Evolutionary conservation across 2,113 vertebrate species (phyloP).

Genomic region (Rissa tridactyla): DNA sequence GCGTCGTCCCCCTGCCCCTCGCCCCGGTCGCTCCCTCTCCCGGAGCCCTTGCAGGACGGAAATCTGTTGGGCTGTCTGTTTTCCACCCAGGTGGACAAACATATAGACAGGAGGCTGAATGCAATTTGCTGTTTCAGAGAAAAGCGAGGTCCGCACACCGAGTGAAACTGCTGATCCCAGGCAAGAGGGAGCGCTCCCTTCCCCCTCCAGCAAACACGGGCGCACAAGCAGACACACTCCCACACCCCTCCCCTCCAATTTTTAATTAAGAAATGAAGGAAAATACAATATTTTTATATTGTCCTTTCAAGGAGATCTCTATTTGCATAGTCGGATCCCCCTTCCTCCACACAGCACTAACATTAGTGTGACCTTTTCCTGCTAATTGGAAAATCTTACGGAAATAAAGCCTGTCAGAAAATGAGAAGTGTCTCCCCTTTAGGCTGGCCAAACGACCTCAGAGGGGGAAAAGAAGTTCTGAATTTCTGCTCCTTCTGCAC

Average conservation of each 20-base stretch:
- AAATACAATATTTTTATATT: constrained; percentile 54
- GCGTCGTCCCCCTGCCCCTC: neutral
- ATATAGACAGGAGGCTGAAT: neutral
- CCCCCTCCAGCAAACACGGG: neutral
- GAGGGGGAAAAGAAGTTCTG: constrained; percentile 85
- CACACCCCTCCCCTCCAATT: neutral
- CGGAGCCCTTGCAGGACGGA: neutral
- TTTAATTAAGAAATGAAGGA: constrained; percentile 48
- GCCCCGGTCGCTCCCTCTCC: neutral
- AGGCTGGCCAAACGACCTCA: constrained; percentile 86
- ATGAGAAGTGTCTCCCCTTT: constrained; percentile 85
- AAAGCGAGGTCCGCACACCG: neutral
- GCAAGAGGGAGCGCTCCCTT: neutral
- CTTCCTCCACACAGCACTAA: constrained; percentile 76
- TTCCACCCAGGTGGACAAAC: neutral
- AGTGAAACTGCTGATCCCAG: neutral
- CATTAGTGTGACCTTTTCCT: constrained; percentile 93
- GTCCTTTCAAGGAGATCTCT: constrained; percentile 79
- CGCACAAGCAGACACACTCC: neutral
- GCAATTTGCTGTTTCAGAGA: constrained; percentile 12
- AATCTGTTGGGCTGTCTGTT: neutral
- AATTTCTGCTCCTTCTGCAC: constrained; percentile 85
- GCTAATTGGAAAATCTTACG: constrained; percentile 98
- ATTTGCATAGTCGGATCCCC: constrained; percentile 79
- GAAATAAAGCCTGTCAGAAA: constrained; percentile 94